Evolutionary conservation across 2,113 vertebrate species (phyloP).

Genomic region (Onychostoma macrolepis): DNA sequence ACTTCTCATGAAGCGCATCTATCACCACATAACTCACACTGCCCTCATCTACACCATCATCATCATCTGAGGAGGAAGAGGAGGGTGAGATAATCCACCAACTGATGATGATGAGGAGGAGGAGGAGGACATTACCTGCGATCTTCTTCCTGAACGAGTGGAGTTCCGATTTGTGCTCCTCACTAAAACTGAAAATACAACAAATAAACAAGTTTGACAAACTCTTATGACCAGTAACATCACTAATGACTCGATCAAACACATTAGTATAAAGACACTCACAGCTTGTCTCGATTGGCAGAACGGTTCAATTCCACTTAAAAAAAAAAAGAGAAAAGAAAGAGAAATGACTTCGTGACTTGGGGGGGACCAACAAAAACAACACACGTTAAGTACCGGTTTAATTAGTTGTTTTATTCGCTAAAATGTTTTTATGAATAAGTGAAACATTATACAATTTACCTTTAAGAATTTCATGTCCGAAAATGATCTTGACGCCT

Average conservation of each 20-base stretch:
- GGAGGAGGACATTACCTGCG: background rate
- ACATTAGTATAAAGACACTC: background rate
- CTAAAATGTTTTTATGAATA: background rate
- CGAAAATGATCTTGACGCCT: background rate
- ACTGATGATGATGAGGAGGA: no score
- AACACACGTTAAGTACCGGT: background rate
- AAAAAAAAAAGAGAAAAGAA: background rate
- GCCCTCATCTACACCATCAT: slow-evolving; percentile 48
- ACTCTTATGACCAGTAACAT: no score
- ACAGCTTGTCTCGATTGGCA: background rate
- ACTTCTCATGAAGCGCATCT: slow-evolving; percentile 75
- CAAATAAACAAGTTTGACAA: background rate
- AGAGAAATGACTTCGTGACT: background rate
- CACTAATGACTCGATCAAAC: background rate
- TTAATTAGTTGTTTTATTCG: no score
- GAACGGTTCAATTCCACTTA: background rate
- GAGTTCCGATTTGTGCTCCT: background rate
- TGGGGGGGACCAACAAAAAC: background rate
- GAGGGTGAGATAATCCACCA: no score
- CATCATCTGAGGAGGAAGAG: slow-evolving; percentile 48
- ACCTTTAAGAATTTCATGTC: background rate
- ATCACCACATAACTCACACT: slow-evolving; percentile 69
- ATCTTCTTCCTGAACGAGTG: background rate
- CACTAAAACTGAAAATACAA: background rate
- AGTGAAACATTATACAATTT: background rate